Base-by-base conservation (phyloP, 1,140 invertebrate genomes). In the Mactra quadrangularis region DNA sequence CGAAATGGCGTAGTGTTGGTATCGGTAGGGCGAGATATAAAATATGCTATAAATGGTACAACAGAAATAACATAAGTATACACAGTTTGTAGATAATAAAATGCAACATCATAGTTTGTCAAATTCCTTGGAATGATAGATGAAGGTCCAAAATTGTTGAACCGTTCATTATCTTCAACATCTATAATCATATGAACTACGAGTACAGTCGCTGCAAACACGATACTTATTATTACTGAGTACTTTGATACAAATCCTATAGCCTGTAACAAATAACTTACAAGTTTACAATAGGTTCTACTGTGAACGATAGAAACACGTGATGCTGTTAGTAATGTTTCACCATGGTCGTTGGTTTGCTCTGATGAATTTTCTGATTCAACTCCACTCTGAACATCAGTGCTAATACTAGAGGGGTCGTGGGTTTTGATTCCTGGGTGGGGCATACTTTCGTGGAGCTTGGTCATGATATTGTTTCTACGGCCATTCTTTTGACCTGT, bases 11-110 rank as follows among this genome's bases (percentile, higher is more conserved):
- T 1, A 35, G 6, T 6, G 38, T 41, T 41, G n/a, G 31, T 57
- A 17, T 62, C 1, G 1, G 1, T 35, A 9, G 7, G 13, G 4
- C 59, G 31, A n/a, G 59, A 27, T 6, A 35, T 62, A 3, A 62
- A 62, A 35, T 62, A 62, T 9, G 4, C 59, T 62, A 62, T 35
- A 62, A 35, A 33, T 7, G 59, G 59, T 35, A 62, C 11, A 35
- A 62, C 35, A n/a, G 27, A 33, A 17, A 62, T 31, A 17, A 62
- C 25, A 31, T 62, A 62, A n/a, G 19, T 62, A 62, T 62, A 62
- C 1, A 7, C 3, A 19, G 59, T 62, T 17, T 62, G 59, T 35
- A 62, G 3, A 17, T 35, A 33, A 35, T 62, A 62, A 31, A 33
- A 6, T 31, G 19, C 59, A 17, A 62, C n/a, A 59, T n/a, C 3